A percentile compares a stretch with the other conserved stretches of the same genome.
Evolutionary conservation across 2,888 invertebrate species (phyloP).

Genomic region (Empis livida): DNA sequence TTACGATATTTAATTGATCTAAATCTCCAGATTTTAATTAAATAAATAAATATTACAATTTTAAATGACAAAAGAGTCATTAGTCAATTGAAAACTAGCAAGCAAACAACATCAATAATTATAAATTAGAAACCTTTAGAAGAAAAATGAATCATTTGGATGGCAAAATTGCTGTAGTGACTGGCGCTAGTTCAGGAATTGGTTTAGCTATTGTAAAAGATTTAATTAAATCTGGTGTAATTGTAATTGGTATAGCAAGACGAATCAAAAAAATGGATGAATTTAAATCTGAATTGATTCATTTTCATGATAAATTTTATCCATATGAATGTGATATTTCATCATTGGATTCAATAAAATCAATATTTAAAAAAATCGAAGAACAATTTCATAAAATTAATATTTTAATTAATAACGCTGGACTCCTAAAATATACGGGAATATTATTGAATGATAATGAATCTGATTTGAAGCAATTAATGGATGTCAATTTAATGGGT

Average conservation of each 20-base stretch:
- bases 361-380: conserved; percentile 39
- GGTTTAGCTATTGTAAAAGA: conserved; percentile 37
- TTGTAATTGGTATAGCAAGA: conserved; percentile 41
- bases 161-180: not conserved
- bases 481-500: conserved; percentile 37
- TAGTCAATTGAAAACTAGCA: too few relatives aligned
- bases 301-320: conserved; percentile 25
- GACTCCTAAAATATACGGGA: conserved; percentile 23
- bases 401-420: conserved; percentile 46
- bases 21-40: too few relatives aligned
- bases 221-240: conserved; percentile 38
- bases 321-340: conserved; percentile 39
- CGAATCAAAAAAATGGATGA: conserved; percentile 33
- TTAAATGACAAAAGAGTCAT: too few relatives aligned
- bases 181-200: conserved; percentile 46
- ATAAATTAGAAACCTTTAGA: too few relatives aligned
- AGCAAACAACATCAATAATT: too few relatives aligned
- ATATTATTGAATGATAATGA: conserved; percentile 21
- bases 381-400: conserved; percentile 39
- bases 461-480: conserved; percentile 20
- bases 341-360: conserved; percentile 38
- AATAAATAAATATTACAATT: too few relatives aligned
- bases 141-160: not conserved
- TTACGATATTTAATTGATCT: too few relatives aligned
- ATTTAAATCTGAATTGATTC: conserved; percentile 13